A percentile compares a stretch with the other conserved stretches of the same genome.
Evolutionary conservation across 2,113 vertebrate species (phyloP).

Genomic region (Uria aalge): DNA sequence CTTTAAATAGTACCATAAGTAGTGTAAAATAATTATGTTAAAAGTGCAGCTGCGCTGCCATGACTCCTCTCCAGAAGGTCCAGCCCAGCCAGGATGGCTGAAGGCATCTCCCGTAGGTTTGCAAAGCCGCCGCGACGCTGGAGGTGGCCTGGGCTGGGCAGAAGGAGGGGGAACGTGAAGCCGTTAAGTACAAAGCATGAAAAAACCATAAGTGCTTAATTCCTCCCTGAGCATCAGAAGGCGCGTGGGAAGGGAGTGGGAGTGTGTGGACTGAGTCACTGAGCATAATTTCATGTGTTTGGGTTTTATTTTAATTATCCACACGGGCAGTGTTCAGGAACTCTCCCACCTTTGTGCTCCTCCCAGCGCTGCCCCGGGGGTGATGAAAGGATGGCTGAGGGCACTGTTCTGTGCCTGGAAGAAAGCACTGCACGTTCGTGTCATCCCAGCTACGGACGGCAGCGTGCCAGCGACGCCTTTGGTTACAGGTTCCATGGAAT

Average conservation of each 20-base stretch:
- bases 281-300: not conserved
- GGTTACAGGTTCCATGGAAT: not conserved
- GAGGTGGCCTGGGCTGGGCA: conserved; percentile 18
- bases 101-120: conserved; percentile 5
- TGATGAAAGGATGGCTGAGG: rapidly evolving
- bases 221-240: not conserved
- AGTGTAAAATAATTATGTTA: not conserved
- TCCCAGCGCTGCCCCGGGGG: not conserved
- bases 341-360: not conserved
- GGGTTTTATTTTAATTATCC: not conserved
- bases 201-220: not conserved
- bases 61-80: not conserved
- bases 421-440: not conserved
- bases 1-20: not conserved
- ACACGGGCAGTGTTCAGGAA: not conserved
- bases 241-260: not conserved
- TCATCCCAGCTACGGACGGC: not conserved
- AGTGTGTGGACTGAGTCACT: conserved; percentile 5
- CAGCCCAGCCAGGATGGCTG: not conserved
- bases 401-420: not conserved
- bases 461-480: not conserved
- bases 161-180: not conserved
- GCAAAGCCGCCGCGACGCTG: not conserved
- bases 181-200: not conserved
- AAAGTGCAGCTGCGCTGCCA: not conserved